A percentile compares a stretch with the other conserved stretches of the same genome.
phyloP scores from a whole-genome alignment of 2,113 vertebrate genomes.

The Pimephales promelas region DNA sequence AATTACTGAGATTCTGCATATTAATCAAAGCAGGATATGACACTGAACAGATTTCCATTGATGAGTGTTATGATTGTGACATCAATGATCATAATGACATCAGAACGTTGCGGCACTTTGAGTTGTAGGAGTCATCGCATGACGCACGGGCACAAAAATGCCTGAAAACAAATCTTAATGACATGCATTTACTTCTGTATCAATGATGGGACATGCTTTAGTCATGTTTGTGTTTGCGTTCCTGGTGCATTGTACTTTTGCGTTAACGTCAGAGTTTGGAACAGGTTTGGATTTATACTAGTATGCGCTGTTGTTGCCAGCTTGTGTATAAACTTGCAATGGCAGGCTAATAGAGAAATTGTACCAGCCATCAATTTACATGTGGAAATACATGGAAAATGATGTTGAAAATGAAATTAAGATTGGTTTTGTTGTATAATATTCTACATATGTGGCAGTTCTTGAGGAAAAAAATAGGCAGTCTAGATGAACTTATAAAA shows the following conservation, averaged over 20 bases:
- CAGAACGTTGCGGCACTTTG: neutral
- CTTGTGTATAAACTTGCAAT: too few species aligned
- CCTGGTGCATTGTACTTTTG: too few species aligned
- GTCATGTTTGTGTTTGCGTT: neutral
- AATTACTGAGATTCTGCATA: slow-evolving; percentile 57
- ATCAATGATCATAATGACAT: slow-evolving; percentile 50
- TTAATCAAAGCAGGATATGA: slow-evolving; percentile 54
- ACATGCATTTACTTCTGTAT: neutral
- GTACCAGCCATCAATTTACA: too few species aligned
- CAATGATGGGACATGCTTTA: neutral
- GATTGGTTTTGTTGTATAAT: neutral
- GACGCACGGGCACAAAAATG: neutral
- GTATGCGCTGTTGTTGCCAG: too few species aligned
- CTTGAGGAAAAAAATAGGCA: neutral
- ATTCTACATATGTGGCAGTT: neutral
- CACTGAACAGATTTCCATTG: slow-evolving; percentile 52
- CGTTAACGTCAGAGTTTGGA: too few species aligned
- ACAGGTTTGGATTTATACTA: too few species aligned
- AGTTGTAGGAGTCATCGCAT: neutral
- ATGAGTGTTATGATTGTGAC: slow-evolving; percentile 53
- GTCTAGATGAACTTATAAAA: neutral
- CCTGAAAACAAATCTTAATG: neutral
- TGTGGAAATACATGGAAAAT: too few species aligned
- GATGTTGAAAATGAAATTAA: too few species aligned
- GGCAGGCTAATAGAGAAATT: neutral